phyloP scores from a whole-genome alignment of 2,888 invertebrate species.

The Rosalia funebris region DNA sequence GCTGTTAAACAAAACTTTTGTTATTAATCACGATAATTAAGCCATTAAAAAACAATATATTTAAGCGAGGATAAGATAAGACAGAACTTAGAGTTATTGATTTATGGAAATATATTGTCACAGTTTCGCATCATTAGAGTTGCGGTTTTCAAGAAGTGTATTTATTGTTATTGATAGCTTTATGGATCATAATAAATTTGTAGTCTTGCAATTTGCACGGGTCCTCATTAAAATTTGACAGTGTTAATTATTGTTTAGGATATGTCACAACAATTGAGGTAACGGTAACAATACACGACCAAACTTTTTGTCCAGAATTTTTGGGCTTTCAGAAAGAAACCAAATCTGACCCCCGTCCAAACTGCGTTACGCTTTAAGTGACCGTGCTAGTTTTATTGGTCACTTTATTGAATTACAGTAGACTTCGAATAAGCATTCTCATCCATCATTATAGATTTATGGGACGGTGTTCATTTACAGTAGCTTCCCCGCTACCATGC shows the following conservation, averaged over 20 bases:
- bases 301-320: no score
- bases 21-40: constrained; percentile 14
- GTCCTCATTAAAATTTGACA: no score
- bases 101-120: constrained; percentile 12
- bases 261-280: no score
- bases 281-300: no score
- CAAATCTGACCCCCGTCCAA: constrained; percentile 20
- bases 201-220: background rate
- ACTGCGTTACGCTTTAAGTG: constrained; percentile 46
- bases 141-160: constrained; percentile 7
- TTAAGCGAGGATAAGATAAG: constrained; percentile 14
- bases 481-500: constrained; percentile 34
- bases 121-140: background rate
- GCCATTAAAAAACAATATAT: constrained; percentile 8
- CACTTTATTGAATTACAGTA: constrained; percentile 32
- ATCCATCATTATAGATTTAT: constrained; percentile 48
- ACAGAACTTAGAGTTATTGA: background rate
- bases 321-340: constrained; percentile 6
- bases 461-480: constrained; percentile 38
- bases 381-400: constrained; percentile 44
- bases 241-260: no score
- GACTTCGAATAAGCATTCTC: constrained; percentile 32
- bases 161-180: constrained; percentile 24
- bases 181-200: constrained; percentile 16
- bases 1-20: constrained; percentile 11